These are phyloP conservation scores for Ericerus pela DNA, from an alignment of 1,140 invertebrate genomes.

Conservation along the genomic window DNA sequence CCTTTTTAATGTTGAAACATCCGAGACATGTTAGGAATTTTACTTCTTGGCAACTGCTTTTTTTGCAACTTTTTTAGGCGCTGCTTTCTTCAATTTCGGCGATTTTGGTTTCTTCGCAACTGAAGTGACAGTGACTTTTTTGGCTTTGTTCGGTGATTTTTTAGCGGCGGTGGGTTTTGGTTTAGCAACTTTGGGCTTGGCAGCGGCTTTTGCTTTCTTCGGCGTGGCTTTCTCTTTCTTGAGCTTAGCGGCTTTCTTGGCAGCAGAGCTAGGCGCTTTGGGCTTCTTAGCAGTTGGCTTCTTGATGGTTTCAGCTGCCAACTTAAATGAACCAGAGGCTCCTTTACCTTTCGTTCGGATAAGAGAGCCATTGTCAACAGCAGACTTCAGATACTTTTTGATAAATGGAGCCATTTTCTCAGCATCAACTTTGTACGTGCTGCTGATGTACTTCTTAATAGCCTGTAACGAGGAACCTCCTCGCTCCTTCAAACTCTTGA, in stretches of 20 bases:
- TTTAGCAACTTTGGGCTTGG: conserved; percentile 8
- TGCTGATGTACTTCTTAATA: conserved; percentile 39
- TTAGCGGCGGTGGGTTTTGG: conserved; percentile 14
- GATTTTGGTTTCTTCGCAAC: conserved; percentile 22
- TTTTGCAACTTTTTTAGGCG: conserved; percentile 16
- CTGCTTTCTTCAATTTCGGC: conserved; percentile 13
- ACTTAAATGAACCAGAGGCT: conserved; percentile 34
- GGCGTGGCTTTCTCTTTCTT: conserved; percentile 19
- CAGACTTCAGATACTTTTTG: conserved; percentile 32
- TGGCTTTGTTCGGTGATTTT: neutral
- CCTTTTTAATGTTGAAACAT: too few species aligned
- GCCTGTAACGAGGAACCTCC: conserved; percentile 38
- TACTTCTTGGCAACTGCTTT: conserved; percentile 18
- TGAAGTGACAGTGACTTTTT: too few species aligned
- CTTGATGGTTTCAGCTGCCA: conserved; percentile 17
- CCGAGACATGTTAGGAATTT: too few species aligned
- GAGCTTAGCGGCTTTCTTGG: conserved; percentile 15
- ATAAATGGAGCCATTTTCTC: conserved; percentile 32
- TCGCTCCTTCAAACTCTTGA: conserved; percentile 36
- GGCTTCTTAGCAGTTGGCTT: conserved; percentile 19
- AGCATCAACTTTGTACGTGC: conserved; percentile 35
- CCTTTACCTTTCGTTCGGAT: conserved; percentile 34
- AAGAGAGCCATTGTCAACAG: conserved; percentile 29
- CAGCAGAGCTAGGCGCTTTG: conserved; percentile 17
- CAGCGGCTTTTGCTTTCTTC: conserved; percentile 18